Evolutionary conservation across 2,888 invertebrate species (phyloP).

Genomic region (Chelonus formosanus): DNA sequence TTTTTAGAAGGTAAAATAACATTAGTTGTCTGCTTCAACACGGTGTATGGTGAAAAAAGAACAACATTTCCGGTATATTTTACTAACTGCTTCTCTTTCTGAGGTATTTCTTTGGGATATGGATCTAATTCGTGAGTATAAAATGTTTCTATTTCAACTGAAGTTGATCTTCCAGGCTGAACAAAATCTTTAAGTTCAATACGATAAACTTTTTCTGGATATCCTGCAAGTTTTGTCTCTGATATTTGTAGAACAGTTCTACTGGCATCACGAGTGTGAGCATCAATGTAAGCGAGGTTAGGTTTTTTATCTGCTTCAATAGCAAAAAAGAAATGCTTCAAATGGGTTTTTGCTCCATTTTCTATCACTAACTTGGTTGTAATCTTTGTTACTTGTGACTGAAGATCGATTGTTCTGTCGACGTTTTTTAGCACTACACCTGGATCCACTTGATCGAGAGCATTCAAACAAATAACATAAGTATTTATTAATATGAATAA

Average conservation of each 20-base stretch:
- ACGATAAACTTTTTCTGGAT: constrained; percentile 68
- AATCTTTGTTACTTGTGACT: constrained; percentile 89
- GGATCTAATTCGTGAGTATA: constrained; percentile 81
- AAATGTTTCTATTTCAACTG: constrained; percentile 76
- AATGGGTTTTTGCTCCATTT: constrained; percentile 79
- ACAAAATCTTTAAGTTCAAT: constrained; percentile 72
- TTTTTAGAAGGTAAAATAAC: constrained; percentile 80
- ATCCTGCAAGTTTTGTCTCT: constrained; percentile 67
- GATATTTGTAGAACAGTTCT: constrained; percentile 55
- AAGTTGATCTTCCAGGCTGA: constrained; percentile 69
- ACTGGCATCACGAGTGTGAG: constrained; percentile 63
- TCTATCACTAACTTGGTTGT: constrained; percentile 82
- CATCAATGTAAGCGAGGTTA: constrained; percentile 79
- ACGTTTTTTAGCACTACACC: constrained; percentile 79
- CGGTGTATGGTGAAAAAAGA: constrained; percentile 83
- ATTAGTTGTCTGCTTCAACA: constrained; percentile 82
- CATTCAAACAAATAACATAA: constrained; percentile 18
- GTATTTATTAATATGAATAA: constrained; percentile 4
- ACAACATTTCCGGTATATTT: constrained; percentile 86
- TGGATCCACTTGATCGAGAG: constrained; percentile 48
- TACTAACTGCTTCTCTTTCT: constrained; percentile 94
- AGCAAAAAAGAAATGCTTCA: constrained; percentile 76
- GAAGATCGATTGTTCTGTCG: constrained; percentile 85
- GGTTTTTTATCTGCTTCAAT: constrained; percentile 73
- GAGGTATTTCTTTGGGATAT: constrained; percentile 87